Evolutionary conservation across 2,888 invertebrate genomes (phyloP), one percentile per base, ranked within the genome.

Genomic region (Blastobasis lacticolella): DNA sequence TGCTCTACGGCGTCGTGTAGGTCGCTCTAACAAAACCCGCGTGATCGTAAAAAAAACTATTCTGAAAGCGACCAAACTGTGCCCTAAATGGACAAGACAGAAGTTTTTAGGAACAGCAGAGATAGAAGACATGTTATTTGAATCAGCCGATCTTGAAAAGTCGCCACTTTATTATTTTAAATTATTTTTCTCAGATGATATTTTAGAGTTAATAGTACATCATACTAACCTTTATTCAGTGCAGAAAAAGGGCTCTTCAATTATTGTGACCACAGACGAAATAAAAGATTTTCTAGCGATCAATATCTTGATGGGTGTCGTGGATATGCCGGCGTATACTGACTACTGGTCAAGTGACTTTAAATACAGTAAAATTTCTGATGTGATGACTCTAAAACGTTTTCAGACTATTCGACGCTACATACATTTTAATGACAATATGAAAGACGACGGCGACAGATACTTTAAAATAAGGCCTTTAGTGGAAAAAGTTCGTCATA

Each of bases 281-380:
- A 45, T 58, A n/a, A 47, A 47, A 37, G 48, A 42, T 48, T 54
- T 54, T 37, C 10, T 54, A 9, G 50, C 50, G 8, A 54, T 54
- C 40, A 45, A 50, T 37, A 48, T 54, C 10, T 43, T 54, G 43
- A 54, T 54, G 50, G 49, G 50, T 38, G 45, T 54, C 45, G 50
- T 54, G 23, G 41, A 45, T 38, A 50, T 50, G 45, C 50, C 49
- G 10, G 46, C 53, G 23, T 57, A 55, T 46, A 48, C 48, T n/a
- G 54, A 54, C 37, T 56, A 49, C 48, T 57, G 55, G 55, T 43
- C 49, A 10, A n/a, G 8, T 8, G 43, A 10, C 40, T 49, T 43
- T 38, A 46, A 49, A 48, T 54, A 47, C 44, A 8, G 40, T 46
- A 47, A 36, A 7, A 46, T 54, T 42, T 53, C 55, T 41, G 52